Evolutionary conservation across 2,888 invertebrate species (phyloP), one percentile per base, ranked within the genome.

Genomic region (Alitta virens): DNA sequence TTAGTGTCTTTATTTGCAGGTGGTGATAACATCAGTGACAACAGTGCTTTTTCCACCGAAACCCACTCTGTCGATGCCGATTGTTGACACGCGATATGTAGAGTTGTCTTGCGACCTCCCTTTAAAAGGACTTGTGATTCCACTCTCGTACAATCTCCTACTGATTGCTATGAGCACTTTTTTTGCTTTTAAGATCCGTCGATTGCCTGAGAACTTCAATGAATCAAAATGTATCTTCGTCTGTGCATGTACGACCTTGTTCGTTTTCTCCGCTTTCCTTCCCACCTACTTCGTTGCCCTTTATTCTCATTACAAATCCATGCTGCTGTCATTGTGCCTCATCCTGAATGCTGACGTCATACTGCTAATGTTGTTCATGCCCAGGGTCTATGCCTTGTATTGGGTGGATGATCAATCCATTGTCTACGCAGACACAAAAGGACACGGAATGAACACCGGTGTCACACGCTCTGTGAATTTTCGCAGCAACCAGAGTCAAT

Each of bases 171-270:
- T 38, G 9, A 40, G 56, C 56, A 40, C 25, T 7, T 23, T 42
- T 7, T 23, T 42, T 21, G 56, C 12, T 2, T 56, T 56, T 23
- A 33, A 40, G 23, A 56, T 40, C 21, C n/a, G 56, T 18, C n/a
- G 40, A 5, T 40, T 56, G 23, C 56, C 56, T 7, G 56, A 56
- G 9, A 56, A 56, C 43, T 56, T 56, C 43, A 56, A 56, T 21
- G 56, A 56, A 24, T 38, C 56, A 7, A 40, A 40, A 21, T 43
- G 40, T 21, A 56, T 56, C 25, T 56, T 56, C 42, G 23, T 56
- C 23, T 40, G 40, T 42, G 56, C 40, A 9, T 56, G 56, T 23
- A 56, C 56, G 14, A 56, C 40, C 2, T 21, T 42, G 56, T 56
- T 56, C n/a, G 16, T 56, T 9, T 56, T 33, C 40, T 23, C 23